phyloP scores from a whole-genome alignment of 2,113 vertebrate genomes.

The Rostratula benghalensis region DNA sequence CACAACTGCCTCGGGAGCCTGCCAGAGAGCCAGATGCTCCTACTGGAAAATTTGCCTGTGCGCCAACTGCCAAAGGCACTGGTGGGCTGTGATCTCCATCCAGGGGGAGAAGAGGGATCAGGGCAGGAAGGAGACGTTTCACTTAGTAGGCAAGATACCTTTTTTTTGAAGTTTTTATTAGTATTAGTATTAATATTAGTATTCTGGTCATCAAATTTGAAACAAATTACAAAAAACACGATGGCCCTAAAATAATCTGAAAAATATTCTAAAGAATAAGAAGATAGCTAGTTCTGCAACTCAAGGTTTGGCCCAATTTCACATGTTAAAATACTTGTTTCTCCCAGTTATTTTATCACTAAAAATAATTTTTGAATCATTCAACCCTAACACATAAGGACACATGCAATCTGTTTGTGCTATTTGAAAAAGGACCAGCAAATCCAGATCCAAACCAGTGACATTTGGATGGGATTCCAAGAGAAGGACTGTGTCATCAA shows the following conservation, averaged over 20 bases:
- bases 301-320: not conserved
- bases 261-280: not conserved
- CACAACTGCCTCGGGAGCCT: not conserved
- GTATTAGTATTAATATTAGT: not conserved
- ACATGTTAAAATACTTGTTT: conserved; percentile 13
- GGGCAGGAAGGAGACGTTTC: not conserved
- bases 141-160: not conserved
- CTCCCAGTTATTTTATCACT: not conserved
- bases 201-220: not conserved
- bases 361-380: not conserved
- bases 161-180: no score
- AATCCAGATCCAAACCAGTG: not conserved
- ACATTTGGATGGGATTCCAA: not conserved
- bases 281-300: not conserved
- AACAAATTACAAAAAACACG: not conserved
- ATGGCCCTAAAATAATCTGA: not conserved
- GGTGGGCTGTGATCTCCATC: conserved; percentile 10
- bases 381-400: not conserved
- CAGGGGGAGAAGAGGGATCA: not conserved
- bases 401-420: not conserved
- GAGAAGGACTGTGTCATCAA: not conserved
- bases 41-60: conserved; percentile 21
- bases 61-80: not conserved
- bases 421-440: not conserved
- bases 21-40: conserved; percentile 39